A percentile compares a stretch with the other conserved stretches of the same genome.
phyloP scores from a whole-genome alignment of 1,140 invertebrate species.

The Drosophila ercepeae region DNA sequence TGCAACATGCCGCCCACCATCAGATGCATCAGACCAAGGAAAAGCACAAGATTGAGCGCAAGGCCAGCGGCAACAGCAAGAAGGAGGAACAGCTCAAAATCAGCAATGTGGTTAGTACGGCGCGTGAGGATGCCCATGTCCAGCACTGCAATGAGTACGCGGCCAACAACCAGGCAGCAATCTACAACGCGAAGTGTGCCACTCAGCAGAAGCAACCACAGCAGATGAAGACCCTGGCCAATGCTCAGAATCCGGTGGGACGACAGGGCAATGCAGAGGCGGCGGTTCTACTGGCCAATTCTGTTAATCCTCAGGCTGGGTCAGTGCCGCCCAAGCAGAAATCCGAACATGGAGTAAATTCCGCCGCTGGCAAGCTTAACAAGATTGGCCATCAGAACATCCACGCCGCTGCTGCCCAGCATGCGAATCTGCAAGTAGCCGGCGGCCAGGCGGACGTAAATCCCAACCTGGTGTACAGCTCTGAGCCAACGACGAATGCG shows the following conservation, averaged over 20 bases:
- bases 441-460: conserved; percentile 59
- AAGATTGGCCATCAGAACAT: conserved; percentile 56
- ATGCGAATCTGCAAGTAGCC: conserved; percentile 54
- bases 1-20: conserved; percentile 74
- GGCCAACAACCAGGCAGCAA: conserved; percentile 53
- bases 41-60: conserved; percentile 74
- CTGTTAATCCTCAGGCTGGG: conserved; percentile 25
- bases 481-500: conserved; percentile 84
- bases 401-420: conserved; percentile 35
- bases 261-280: conserved; percentile 46
- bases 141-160: conserved; percentile 65
- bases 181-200: conserved; percentile 63
- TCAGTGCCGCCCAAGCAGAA: conserved; percentile 50
- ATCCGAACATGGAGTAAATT: conserved; percentile 55
- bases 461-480: conserved; percentile 58
- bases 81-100: conserved; percentile 64
- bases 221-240: conserved; percentile 59
- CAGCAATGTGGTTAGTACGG: conserved; percentile 28
- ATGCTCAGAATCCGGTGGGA: conserved; percentile 43
- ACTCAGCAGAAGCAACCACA: conserved; percentile 67
- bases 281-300: conserved; percentile 37
- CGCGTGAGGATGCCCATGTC: conserved; percentile 47
- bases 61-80: conserved; percentile 59
- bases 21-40: conserved; percentile 76
- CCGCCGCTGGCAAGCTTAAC: conserved; percentile 54